A percentile compares a stretch with the other conserved stretches of the same genome.
Conservation (phyloP, 2,797 vertebrate genomes). For the Enteromius argenteus region DNA sequence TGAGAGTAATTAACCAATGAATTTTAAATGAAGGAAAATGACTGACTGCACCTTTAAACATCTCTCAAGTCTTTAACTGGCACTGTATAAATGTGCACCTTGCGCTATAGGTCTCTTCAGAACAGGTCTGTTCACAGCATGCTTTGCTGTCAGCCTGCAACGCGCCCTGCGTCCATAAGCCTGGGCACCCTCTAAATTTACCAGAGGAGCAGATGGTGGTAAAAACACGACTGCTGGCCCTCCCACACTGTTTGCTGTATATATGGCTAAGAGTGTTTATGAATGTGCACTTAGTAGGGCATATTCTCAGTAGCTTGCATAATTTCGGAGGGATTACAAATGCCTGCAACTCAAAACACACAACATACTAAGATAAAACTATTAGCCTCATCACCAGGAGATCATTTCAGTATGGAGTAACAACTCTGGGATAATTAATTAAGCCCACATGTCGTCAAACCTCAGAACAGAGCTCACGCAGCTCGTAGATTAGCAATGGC, state of each 20-base stretch:
- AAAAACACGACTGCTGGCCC: conserved; percentile 73
- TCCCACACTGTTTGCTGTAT: conserved; percentile 60
- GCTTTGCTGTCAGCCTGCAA: conserved; percentile 74
- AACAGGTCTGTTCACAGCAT: conserved; percentile 80
- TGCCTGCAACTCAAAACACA: background rate
- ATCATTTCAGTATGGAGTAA: conserved; percentile 14
- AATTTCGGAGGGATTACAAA: conserved; percentile 9
- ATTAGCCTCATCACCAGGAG: background rate
- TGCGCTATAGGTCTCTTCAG: conserved; percentile 62
- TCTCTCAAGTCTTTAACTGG: background rate
- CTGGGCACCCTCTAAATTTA: conserved; percentile 77
- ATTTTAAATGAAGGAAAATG: background rate
- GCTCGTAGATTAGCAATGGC: background rate
- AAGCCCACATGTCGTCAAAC: background rate
- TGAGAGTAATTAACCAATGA: too few relatives aligned
- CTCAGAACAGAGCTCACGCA: conserved; percentile 3
- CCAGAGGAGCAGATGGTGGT: conserved; percentile 82
- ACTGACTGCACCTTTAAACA: background rate
- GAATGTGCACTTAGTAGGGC: conserved; percentile 27
- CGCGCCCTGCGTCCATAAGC: conserved; percentile 68
- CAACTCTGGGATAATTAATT: conserved; percentile 26
- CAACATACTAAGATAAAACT: conserved; percentile 20
- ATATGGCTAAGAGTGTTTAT: conserved; percentile 31
- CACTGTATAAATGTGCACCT: conserved; percentile 9
- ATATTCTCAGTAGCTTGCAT: background rate